Evolutionary conservation across 1,140 invertebrate species (phyloP), one percentile per base, ranked within the genome.

Genomic region (Zaprionus davidi): DNA sequence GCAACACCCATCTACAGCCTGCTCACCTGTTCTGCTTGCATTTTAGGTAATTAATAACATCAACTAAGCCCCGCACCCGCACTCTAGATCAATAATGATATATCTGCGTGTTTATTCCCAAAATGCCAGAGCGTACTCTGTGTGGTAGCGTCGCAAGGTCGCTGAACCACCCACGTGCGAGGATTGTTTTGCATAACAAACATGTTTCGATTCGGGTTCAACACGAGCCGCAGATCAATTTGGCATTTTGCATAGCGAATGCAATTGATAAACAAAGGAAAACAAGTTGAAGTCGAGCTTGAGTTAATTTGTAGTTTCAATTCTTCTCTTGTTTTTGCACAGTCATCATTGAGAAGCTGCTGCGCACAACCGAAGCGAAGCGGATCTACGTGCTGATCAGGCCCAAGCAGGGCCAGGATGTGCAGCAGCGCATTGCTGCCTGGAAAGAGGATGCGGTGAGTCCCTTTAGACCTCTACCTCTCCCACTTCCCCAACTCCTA

Each of bases 281-380:
- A 41, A 28, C 24, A 26, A 57, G 38, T 49, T 6, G 36, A 24
- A 36, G 9, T 0, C 1, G 46, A 70, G 11, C n/a, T 65, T 60
- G 20, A 57, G 20, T 66, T 56, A 5, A 13, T 17, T 41, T 3
- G 13, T 49, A 24, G 15, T 59, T 11, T 9, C 1, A 28, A 41
- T 36, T 26, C 20, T 13, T 26, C 4, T 20, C 5, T 68, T 38
- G 9, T 86, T 87, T 64, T 20, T 20, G 26, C 3, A n/a, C 83
- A 94, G 94, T 94, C n/a, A 93, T 97, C 9, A 95, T 98, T 44
- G 97, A 98, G 92, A 98, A 98, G 91, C 85, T 98, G 34, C 92
- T 98, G 2, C 94, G 97, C 34, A 97, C 96, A 91, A 92, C 96
- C 0, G 94, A 95, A 11, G 93, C 97, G 1, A 94, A 93, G 17